These are phyloP conservation scores for Melitaea cinxia DNA, from an alignment of 1,140 invertebrate genomes.

Conservation along the genomic window DNA sequence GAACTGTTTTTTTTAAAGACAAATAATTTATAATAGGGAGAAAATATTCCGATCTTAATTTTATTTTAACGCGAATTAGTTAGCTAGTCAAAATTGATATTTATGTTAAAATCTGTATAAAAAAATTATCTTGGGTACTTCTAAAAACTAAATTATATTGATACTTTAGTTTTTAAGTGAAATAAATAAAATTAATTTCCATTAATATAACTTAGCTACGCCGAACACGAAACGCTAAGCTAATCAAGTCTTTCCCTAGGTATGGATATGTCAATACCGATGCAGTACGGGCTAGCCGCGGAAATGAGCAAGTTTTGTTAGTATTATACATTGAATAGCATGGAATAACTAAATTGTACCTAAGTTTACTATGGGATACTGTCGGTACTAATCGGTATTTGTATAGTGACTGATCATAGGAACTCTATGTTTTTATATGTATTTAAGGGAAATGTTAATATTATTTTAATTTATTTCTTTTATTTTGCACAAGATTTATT, in stretches of 20 bases:
- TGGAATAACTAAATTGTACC: conserved; percentile 38
- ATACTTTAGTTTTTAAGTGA: not conserved
- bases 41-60: too few relatives aligned
- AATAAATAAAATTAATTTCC: not conserved
- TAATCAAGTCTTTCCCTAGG: conserved; percentile 64
- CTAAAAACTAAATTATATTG: too few relatives aligned
- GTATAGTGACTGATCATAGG: conserved; percentile 12
- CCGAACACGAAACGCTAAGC: conserved; percentile 18
- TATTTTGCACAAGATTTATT: too few relatives aligned
- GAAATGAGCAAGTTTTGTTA: conserved; percentile 74
- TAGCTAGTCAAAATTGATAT: too few relatives aligned
- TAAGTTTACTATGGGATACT: conserved; percentile 31
- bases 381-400: conserved; percentile 69
- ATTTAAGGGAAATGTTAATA: too few relatives aligned
- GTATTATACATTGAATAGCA: conserved; percentile 58
- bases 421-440: not conserved
- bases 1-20: too few relatives aligned
- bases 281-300: conserved; percentile 68
- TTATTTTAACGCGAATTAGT: too few relatives aligned
- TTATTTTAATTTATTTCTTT: too few relatives aligned
- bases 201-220: conserved; percentile 11
- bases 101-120: too few relatives aligned
- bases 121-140: too few relatives aligned
- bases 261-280: conserved; percentile 68
- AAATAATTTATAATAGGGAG: too few relatives aligned